phyloP scores from a whole-genome alignment of 1,140 invertebrate genomes.

The Diabrotica undecimpunctata region DNA sequence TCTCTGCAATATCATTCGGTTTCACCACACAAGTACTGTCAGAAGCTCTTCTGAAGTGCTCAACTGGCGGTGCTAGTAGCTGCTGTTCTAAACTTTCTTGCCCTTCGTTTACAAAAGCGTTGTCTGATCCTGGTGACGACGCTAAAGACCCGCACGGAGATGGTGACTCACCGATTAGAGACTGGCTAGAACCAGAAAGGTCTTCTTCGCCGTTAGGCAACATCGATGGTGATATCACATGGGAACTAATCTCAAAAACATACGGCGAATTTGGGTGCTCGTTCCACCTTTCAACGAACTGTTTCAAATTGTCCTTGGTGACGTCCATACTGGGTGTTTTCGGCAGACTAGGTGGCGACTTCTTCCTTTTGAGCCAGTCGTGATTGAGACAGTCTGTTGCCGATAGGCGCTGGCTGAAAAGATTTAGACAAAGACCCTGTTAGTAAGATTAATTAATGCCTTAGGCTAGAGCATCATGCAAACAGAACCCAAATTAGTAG shows the following conservation, averaged over 20 bases:
- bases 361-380: conserved; percentile 62
- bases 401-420: conserved; percentile 66
- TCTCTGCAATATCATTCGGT: conserved; percentile 55
- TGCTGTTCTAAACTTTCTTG: conserved; percentile 16
- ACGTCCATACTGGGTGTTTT: conserved; percentile 62
- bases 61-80: conserved; percentile 28
- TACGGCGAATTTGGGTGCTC: conserved; percentile 82
- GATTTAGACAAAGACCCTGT: conserved; percentile 48
- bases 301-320: conserved; percentile 79
- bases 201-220: conserved; percentile 24
- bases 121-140: conserved; percentile 51
- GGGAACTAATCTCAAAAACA: conserved; percentile 64
- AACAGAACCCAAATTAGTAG: conserved; percentile 38
- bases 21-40: conserved; percentile 66
- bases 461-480: conserved; percentile 26
- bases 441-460: conserved; percentile 30
- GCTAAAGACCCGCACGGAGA: conserved; percentile 70
- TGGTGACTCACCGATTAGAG: conserved; percentile 63
- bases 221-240: conserved; percentile 53
- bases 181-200: conserved; percentile 49
- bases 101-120: conserved; percentile 26
- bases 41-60: conserved; percentile 62
- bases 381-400: conserved; percentile 72
- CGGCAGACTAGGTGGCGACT: conserved; percentile 35
- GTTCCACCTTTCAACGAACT: conserved; percentile 84